Conservation (phyloP, 1,140 invertebrate species). For the Atta texana region DNA sequence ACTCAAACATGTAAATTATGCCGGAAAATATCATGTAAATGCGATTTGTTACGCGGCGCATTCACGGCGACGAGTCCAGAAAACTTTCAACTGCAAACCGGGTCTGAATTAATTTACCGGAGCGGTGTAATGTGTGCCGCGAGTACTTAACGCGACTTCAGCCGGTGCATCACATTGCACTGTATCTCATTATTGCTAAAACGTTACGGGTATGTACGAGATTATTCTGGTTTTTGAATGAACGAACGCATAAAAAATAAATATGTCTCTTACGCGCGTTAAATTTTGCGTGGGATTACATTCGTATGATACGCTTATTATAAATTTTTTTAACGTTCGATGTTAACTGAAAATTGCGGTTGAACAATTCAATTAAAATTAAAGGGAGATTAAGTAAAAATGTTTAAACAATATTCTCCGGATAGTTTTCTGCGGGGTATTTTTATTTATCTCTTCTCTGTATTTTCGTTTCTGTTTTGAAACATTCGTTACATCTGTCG, state of each 20-base stretch:
- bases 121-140: constrained; percentile 14
- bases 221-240: constrained; percentile 36
- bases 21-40: constrained; percentile 63
- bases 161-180: constrained; percentile 1
- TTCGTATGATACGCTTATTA: not conserved
- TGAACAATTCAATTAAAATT: constrained; percentile 6
- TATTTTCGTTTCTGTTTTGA: not conserved
- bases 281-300: constrained; percentile 27
- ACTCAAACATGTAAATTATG: constrained; percentile 62
- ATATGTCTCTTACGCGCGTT: not conserved
- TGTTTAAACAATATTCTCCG: not conserved
- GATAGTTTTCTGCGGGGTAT: not conserved
- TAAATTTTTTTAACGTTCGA: not conserved
- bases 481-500: constrained; percentile 1
- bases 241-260: constrained; percentile 14
- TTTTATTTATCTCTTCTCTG: not conserved
- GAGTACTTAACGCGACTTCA: constrained; percentile 51
- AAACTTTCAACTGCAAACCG: constrained; percentile 54
- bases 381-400: constrained; percentile 11
- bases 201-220: not conserved
- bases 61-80: constrained; percentile 35
- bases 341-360: not conserved
- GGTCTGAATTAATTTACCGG: constrained; percentile 54
- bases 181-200: constrained; percentile 17
- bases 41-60: constrained; percentile 49